These are phyloP conservation scores for Standfussiana lucernea DNA, from an alignment of 2,888 invertebrate genomes.

Conservation along the genomic window DNA sequence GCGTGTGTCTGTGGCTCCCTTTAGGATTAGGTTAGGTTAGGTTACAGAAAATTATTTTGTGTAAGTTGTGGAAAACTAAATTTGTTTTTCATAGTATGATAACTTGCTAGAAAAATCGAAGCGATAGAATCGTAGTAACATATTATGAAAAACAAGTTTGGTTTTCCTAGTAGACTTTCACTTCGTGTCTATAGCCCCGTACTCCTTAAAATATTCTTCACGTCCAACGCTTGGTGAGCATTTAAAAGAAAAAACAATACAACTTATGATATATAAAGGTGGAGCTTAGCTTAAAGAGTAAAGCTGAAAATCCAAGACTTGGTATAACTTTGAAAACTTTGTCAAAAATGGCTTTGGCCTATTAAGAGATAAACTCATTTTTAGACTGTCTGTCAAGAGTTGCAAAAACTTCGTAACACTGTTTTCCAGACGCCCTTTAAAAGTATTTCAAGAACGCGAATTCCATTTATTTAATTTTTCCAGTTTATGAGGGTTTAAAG, in stretches of 20 bases:
- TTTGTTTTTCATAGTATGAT: no score
- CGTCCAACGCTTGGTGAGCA: neutral
- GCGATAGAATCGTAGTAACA: no score
- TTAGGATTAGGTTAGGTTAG: no score
- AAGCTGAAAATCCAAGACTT: constrained; percentile 14
- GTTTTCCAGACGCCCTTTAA: neutral
- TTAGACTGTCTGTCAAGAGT: constrained; percentile 13
- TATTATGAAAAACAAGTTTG: no score
- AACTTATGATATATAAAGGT: neutral
- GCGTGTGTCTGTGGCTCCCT: no score
- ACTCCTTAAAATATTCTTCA: neutral
- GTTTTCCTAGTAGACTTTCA: no score
- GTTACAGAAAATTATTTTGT: no score
- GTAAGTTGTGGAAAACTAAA: no score
- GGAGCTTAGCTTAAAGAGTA: constrained; percentile 16
- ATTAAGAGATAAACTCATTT: constrained; percentile 9
- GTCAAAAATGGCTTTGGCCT: constrained; percentile 15
- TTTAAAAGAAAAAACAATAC: constrained; percentile 3
- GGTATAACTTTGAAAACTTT: constrained; percentile 25
- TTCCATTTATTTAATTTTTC: neutral
- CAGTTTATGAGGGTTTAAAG: no score
- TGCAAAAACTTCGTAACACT: constrained; percentile 16
- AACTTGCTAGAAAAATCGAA: no score
- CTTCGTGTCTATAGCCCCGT: neutral
- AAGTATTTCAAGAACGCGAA: constrained; percentile 5